A percentile compares a stretch with the other conserved stretches of the same genome.
Conservation (phyloP, 2,888 invertebrate species). For the Lycophotia porphyrea region DNA sequence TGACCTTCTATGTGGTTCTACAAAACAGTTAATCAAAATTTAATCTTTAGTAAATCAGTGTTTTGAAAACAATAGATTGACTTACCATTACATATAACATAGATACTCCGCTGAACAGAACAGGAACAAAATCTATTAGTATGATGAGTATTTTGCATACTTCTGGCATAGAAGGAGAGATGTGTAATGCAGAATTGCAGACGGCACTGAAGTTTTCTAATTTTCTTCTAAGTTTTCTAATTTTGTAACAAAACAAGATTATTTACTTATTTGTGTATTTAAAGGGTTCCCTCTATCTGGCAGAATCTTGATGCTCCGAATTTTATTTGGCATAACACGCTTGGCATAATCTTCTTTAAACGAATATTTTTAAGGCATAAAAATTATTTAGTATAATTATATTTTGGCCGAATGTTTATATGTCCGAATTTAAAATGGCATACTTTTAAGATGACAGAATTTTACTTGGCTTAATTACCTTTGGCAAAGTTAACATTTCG, state of each 20-base stretch:
- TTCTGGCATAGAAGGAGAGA: background rate
- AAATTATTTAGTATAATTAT: no score
- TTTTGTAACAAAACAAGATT: background rate
- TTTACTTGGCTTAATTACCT: no score
- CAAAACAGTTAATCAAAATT: conserved; percentile 10
- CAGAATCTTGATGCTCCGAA: no score
- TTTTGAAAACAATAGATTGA: conserved; percentile 2
- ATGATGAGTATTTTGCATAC: background rate
- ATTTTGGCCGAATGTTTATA: no score
- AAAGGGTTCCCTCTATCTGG: no score
- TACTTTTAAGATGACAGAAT: no score
- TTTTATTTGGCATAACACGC: no score
- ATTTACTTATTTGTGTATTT: conserved; percentile 7
- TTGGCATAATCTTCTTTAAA: no score
- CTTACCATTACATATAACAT: background rate
- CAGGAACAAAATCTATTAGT: background rate
- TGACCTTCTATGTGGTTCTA: conserved; percentile 9
- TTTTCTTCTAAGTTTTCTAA: no score
- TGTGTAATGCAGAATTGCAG: background rate
- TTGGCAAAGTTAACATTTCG: no score
- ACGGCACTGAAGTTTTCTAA: background rate
- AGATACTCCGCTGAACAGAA: background rate
- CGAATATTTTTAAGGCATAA: no score
- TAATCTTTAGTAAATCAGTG: conserved; percentile 1
- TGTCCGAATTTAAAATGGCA: no score